phyloP scores from a whole-genome alignment of 2,113 vertebrate genomes.

The Perca flavescens region DNA sequence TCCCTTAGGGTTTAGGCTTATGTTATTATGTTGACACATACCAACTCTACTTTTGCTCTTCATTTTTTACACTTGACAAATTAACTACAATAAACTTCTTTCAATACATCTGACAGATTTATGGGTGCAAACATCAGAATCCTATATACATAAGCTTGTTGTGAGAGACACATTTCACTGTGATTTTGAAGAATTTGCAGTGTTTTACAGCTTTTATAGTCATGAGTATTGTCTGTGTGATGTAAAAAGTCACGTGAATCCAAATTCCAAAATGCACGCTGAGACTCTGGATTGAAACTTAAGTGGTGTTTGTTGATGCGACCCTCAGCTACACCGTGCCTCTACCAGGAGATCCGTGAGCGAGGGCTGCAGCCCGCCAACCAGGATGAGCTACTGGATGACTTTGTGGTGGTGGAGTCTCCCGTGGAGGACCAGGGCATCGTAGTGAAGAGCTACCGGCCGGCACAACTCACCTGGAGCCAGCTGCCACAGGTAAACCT shows the following conservation, averaged over 20 bases:
- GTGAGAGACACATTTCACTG: not conserved
- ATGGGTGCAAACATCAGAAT: not conserved
- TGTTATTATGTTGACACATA: not conserved
- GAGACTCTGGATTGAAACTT: not conserved
- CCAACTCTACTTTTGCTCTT: not conserved
- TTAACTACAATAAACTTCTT: not conserved
- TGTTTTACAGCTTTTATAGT: not conserved
- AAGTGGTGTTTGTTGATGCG: constrained; percentile 5
- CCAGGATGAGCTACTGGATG: constrained; percentile 86
- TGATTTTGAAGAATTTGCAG: not conserved
- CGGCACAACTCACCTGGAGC: constrained; percentile 92
- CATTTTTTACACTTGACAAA: not conserved
- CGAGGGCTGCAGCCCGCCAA: constrained; percentile 89
- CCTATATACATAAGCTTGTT: not conserved
- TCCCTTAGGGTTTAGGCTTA: not conserved
- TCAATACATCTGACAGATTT: not conserved
- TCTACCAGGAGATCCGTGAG: constrained; percentile 97
- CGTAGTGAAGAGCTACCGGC: constrained; percentile 91
- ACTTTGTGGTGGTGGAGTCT: constrained; percentile 72
- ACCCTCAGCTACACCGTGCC: constrained; percentile 80
- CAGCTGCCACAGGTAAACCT: constrained; percentile 91
- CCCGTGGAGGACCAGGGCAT: constrained; percentile 81
- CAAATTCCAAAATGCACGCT: not conserved
- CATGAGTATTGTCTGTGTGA: too few relatives aligned
- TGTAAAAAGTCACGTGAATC: not conserved